These are phyloP conservation scores for Vireo griseus DNA, from an alignment of 2,797 vertebrate species.

Conservation along the genomic window DNA sequence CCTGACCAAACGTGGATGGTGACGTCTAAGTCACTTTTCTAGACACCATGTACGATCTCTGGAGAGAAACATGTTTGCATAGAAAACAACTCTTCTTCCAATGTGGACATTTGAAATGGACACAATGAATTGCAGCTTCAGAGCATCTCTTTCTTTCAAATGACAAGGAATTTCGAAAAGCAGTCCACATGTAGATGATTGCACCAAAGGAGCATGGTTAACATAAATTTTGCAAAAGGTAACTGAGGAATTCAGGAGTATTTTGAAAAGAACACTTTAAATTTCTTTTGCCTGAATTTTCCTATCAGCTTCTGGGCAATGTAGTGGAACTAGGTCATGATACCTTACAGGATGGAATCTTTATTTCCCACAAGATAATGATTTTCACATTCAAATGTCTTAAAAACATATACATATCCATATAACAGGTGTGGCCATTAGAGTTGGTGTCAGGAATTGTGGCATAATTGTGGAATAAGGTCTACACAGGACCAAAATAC, in stretches of 20 bases:
- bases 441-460: background rate
- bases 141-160: background rate
- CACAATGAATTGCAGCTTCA: background rate
- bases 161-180: background rate
- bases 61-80: background rate
- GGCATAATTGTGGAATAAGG: background rate
- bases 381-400: background rate
- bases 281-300: background rate
- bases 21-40: background rate
- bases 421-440: accelerated
- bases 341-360: background rate
- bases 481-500: background rate
- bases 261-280: background rate
- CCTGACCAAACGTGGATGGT: background rate
- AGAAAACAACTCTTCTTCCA: background rate
- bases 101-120: background rate
- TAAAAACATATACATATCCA: background rate
- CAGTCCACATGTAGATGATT: background rate
- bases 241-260: background rate
- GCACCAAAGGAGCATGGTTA: background rate
- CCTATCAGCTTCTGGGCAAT: background rate
- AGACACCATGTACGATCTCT: background rate
- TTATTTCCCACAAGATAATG: background rate
- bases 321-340: background rate
- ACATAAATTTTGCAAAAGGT: background rate